These are phyloP conservation scores for Synanthedon myopaeformis DNA, from an alignment of 2,888 invertebrate species.

Conservation along the genomic window DNA sequence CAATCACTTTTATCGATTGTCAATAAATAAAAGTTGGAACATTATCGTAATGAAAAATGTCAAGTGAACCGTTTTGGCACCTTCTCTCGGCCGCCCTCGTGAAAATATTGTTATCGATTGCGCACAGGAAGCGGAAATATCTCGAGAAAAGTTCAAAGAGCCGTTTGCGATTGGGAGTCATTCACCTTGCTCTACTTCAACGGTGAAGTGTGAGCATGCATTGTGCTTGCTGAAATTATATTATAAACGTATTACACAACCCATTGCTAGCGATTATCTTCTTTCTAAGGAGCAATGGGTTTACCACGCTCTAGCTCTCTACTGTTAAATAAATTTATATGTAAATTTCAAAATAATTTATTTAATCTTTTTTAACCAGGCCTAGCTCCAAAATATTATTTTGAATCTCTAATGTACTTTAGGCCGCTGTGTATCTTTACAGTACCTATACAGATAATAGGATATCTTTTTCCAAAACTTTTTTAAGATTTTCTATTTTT, in stretches of 20 bases:
- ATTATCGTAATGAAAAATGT: slow-evolving; percentile 30
- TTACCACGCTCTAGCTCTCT: no score
- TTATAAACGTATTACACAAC: not conserved
- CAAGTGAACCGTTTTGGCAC: slow-evolving; percentile 8
- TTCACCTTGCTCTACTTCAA: slow-evolving; percentile 13
- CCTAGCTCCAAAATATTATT: no score
- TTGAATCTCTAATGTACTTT: no score
- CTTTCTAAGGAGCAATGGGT: no score
- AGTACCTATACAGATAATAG: no score
- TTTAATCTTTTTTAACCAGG: no score
- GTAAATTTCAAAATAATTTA: no score
- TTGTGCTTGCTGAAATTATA: not conserved
- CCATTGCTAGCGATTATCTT: not conserved
- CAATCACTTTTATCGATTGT: not conserved
- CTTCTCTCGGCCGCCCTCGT: slow-evolving; percentile 13
- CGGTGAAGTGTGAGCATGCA: not conserved
- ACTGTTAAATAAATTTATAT: no score
- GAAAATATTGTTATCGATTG: slow-evolving; percentile 44
- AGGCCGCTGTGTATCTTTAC: no score
- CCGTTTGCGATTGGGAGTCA: slow-evolving; percentile 16
- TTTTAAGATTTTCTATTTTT: no score
- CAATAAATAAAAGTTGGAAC: slow-evolving; percentile 13
- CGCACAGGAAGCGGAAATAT: slow-evolving; percentile 31
- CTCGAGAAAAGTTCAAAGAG: slow-evolving; percentile 29
- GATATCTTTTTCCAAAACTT: no score